Evolutionary conservation across 2,797 vertebrate genomes (phyloP), one percentile per base, ranked within the genome.

Genomic region (Discoglossus pictus): DNA sequence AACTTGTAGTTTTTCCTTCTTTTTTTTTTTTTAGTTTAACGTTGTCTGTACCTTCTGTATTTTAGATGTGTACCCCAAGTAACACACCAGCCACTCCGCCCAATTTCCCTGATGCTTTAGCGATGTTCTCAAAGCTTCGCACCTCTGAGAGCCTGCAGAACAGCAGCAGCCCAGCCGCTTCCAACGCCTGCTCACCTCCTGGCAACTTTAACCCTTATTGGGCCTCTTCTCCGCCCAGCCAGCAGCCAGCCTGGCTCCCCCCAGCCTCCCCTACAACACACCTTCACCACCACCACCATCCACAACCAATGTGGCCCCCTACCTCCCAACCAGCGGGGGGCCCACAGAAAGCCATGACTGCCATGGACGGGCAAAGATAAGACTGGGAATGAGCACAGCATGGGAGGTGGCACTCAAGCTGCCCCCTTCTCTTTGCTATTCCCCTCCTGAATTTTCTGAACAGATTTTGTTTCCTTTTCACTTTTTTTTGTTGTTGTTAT

Each of bases 101-200:
- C 39, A 97, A 94, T 89, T 98, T 98, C 83, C 95, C 95, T 0
- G 95, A 96, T 1, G 89, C 95, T 2, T 88, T 98, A 82, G 91
- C 93, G 82, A 97, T 97, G 95, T 97, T 98, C 88, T 96, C 95
- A 81, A 94, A 94, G 80, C 88, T 98, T 31, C 87, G 94, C 0
- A 79, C 95, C 18, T 94, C 95, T 0, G 95, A 97, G 36, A 92
- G 87, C 51, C 76, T 88, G 18, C 86, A 86, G 69, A 79, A 77
- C 73, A 61, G 80, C 60, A 79, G 75, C 72, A 80, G 85, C 62
- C 82, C 91, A 63, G 79, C 87, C 70, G 76, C 78, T 0, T 88
- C 92, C 5, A 87, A 85, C 83, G 90, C 92, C 46, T 93, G 92
- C 58, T 86, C 92, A 10, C 90, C 92, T 0, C 78, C 92, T 0